These are phyloP conservation scores for Ctena decussata DNA, from an alignment of 2,888 invertebrate genomes.

Conservation along the genomic window DNA sequence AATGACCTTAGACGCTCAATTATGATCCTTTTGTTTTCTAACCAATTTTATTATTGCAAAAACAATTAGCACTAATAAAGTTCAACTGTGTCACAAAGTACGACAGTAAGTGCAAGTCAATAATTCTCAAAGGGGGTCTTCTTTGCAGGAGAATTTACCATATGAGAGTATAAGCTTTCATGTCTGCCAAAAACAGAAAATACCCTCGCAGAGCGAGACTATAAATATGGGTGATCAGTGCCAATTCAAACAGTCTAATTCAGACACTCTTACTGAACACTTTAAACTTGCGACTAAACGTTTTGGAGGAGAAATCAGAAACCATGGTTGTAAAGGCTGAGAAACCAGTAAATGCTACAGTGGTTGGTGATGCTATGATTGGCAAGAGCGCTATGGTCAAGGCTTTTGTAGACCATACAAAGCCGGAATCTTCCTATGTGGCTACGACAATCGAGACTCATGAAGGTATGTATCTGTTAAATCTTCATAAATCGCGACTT, in stretches of 20 bases:
- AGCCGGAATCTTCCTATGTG: slow-evolving; percentile 59
- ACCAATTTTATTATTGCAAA: too few species aligned
- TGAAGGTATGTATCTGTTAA: slow-evolving; percentile 62
- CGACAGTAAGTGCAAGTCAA: neutral
- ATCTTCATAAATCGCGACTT: neutral
- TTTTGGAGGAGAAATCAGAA: neutral
- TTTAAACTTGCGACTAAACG: neutral
- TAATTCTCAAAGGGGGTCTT: slow-evolving; percentile 15
- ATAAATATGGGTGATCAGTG: slow-evolving; percentile 27
- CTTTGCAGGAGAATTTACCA: slow-evolving; percentile 16
- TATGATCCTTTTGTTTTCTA: too few species aligned
- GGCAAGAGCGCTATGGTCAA: slow-evolving; percentile 77
- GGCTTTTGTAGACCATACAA: slow-evolving; percentile 68
- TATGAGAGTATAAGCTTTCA: neutral
- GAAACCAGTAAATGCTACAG: slow-evolving; percentile 73
- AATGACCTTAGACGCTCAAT: too few species aligned
- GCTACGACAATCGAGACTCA: slow-evolving; percentile 77
- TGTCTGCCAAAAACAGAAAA: neutral
- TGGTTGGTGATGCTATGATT: slow-evolving; percentile 80
- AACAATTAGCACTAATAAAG: too few species aligned
- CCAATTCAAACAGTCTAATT: neutral
- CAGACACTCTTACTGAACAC: slow-evolving; percentile 2
- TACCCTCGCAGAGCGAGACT: slow-evolving; percentile 1
- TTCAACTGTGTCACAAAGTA: neutral
- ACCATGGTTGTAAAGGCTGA: slow-evolving; percentile 62